Percentiles rank a stretch among this genome's conserved stretches.
These are phyloP conservation scores for Lucifuga dentata DNA, from an alignment of 2,113 vertebrate genomes.

Conservation along the genomic window DNA sequence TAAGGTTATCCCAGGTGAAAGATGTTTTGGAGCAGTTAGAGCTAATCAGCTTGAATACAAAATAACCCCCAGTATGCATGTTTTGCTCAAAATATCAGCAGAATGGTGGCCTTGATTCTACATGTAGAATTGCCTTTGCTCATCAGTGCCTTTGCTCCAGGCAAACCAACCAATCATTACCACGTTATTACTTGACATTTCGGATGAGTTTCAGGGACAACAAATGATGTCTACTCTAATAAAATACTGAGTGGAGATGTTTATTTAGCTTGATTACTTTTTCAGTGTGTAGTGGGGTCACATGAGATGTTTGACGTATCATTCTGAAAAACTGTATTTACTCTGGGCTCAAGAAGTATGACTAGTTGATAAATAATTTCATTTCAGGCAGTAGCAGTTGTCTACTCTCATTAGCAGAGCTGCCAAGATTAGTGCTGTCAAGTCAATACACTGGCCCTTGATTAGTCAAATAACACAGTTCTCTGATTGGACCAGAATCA, in stretches of 20 bases:
- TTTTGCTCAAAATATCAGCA: slow-evolving; percentile 48
- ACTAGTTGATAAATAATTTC: slow-evolving; percentile 44
- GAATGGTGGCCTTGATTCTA: slow-evolving; percentile 1
- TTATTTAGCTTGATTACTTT: slow-evolving; percentile 12
- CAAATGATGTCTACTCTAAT: slow-evolving; percentile 29
- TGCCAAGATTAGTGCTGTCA: not conserved
- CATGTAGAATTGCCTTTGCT: slow-evolving; percentile 35
- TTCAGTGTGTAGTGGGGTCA: not conserved
- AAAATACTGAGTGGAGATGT: slow-evolving; percentile 35
- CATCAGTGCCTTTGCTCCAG: slow-evolving; percentile 21
- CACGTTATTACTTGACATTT: slow-evolving; percentile 65
- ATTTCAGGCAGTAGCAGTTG: slow-evolving; percentile 34
- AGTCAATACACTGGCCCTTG: slow-evolving; percentile 3
- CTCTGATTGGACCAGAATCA: slow-evolving; percentile 28
- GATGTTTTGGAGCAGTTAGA: not conserved
- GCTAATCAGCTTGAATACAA: not conserved
- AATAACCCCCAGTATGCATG: slow-evolving; percentile 1
- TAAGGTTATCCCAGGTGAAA: no score
- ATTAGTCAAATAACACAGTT: slow-evolving; percentile 16
- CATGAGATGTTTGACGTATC: slow-evolving; percentile 3
- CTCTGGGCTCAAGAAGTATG: slow-evolving; percentile 9
- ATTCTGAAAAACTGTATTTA: slow-evolving; percentile 10
- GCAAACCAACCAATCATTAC: slow-evolving; percentile 43
- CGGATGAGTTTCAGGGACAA: slow-evolving; percentile 15
- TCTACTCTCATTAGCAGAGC: no score